Conservation (phyloP, 2,797 vertebrate genomes). For the Ataeniobius toweri region DNA sequence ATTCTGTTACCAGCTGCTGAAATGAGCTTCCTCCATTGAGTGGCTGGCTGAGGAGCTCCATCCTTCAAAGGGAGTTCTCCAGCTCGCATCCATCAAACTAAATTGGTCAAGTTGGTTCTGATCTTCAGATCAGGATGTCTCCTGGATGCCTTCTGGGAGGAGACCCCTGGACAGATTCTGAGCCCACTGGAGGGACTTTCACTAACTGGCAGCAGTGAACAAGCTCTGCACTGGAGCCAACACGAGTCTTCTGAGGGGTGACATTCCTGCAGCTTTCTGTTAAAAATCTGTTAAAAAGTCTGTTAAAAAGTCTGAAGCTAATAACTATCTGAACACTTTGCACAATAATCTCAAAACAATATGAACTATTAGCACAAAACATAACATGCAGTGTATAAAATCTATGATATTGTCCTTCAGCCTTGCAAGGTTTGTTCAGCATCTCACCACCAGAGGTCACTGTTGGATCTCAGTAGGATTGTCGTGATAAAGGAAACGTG, state of each 20-base stretch:
- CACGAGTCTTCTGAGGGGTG: neutral
- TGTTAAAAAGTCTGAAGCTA: neutral
- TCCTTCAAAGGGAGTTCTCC: too few relatives aligned
- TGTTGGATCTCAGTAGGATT: neutral
- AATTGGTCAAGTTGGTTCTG: neutral
- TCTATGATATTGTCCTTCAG: neutral
- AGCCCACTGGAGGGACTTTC: neutral
- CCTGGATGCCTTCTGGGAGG: neutral
- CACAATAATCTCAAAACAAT: neutral
- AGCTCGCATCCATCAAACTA: too few relatives aligned
- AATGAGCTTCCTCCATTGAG: too few relatives aligned
- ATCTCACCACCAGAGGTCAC: conserved; percentile 34
- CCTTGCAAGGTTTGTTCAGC: neutral
- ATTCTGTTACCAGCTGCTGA: too few relatives aligned
- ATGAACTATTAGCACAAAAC: neutral
- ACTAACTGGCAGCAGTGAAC: neutral
- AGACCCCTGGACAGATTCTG: neutral
- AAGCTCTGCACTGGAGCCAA: neutral
- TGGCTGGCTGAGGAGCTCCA: too few relatives aligned
- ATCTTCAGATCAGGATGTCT: too few relatives aligned
- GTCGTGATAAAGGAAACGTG: neutral
- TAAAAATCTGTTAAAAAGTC: neutral
- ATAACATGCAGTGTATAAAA: neutral
- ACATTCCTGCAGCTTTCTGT: neutral
- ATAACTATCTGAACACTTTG: neutral